Evolutionary conservation across 1,140 invertebrate genomes (phyloP), one percentile per base, ranked within the genome.

Genomic region (Plectrocnemia conspersa): DNA sequence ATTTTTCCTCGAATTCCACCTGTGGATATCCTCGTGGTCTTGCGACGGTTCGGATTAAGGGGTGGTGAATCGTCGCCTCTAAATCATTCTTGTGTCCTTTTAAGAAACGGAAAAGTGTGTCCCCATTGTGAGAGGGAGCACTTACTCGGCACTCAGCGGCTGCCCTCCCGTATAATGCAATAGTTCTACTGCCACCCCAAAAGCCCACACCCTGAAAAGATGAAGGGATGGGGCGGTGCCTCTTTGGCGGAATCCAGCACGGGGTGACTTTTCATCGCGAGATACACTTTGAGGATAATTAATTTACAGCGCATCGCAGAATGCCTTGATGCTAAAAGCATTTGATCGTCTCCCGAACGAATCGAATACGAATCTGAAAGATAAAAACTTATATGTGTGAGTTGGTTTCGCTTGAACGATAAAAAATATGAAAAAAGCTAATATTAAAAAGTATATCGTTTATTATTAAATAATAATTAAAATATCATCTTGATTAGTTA

Each of bases 31-130:
- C n/a, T n/a, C 27, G 33, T 21, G 45, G 45, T 9, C 29, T 32
- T 18, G 19, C 23, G 5, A 24, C 22, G 27, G 24, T 3, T 21
- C 2, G 27, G 33, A 33, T 15, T 19, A 7, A 22, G 9, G 32
- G 5, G 47, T 10, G 3, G 16, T 40, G 42, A 48, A 46, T 42
- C 36, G 54, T 48, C 50, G 35, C 36, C 40, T 33, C 49, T 61
- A 61, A 61, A 61, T 61, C 59, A 61, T 54, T 56, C 53, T 25
- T n/a, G 35, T 29, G 36, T 50, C 58, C 54, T 61, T 60, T 61
- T 56, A 61, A 61, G 59, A 61, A 61, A 53, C 54, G 54, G 53
- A 56, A 55, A 61, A 61, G 56, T 61, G 54, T 54, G 48, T 57
- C 49, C 46, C 54, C 50, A 61, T 61, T 61, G 59, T 56, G 59